Conservation (phyloP, 2,888 invertebrate species). For the Clepsis dumicolana region DNA sequence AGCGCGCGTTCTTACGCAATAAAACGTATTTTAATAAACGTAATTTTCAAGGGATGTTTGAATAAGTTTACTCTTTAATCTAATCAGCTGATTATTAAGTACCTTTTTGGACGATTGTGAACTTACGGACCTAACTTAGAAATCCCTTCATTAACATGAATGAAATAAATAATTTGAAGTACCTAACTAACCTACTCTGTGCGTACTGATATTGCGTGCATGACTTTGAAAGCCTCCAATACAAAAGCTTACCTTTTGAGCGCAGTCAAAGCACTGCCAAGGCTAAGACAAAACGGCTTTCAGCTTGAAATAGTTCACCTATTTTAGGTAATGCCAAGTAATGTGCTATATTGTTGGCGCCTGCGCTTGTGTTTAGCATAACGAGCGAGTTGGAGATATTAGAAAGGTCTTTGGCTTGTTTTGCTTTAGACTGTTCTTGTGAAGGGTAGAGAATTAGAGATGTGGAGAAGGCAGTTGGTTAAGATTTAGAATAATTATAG, state of each 20-base stretch:
- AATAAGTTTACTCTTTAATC: too few species aligned
- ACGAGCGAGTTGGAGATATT: constrained; percentile 11
- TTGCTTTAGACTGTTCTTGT: background rate
- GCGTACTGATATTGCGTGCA: constrained; percentile 3
- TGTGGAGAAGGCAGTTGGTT: too few species aligned
- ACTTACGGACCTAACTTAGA: too few species aligned
- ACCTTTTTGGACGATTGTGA: too few species aligned
- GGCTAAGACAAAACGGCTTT: constrained; percentile 28
- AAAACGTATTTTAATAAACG: too few species aligned
- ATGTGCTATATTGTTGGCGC: constrained; percentile 31
- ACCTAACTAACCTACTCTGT: too few species aligned
- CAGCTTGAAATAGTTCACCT: constrained; percentile 30
- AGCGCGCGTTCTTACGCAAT: too few species aligned
- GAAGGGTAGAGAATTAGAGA: background rate
- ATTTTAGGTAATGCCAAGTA: constrained; percentile 26
- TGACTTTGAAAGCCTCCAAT: constrained; percentile 25
- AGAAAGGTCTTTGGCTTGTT: background rate
- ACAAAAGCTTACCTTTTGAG: constrained; percentile 40
- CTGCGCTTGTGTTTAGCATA: constrained; percentile 29
- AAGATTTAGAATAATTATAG: too few species aligned
- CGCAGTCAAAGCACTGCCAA: constrained; percentile 31
- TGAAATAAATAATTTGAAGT: too few species aligned
- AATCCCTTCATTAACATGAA: too few species aligned
- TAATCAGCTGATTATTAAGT: too few species aligned
- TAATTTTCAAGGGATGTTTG: too few species aligned